Evolutionary conservation across 2,888 invertebrate genomes (phyloP).

Genomic region (Leptopterna dolabrata): DNA sequence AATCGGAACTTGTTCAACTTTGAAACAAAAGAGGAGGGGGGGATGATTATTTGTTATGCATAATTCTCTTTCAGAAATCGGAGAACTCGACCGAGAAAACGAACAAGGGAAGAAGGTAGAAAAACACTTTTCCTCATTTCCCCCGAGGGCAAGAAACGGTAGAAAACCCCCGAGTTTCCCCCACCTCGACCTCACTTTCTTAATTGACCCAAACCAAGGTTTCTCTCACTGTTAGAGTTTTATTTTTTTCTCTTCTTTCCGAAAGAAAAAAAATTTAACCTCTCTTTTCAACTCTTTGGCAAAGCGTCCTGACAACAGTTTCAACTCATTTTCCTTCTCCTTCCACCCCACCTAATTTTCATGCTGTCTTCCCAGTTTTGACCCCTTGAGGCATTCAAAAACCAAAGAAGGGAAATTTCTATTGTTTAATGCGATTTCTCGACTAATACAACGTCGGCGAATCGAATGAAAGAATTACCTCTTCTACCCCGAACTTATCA

Average conservation of each 20-base stretch:
- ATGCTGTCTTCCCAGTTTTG: neutral
- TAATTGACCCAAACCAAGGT: conserved; percentile 33
- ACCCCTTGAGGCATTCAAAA: neutral
- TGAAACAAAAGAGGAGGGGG: too few relatives aligned
- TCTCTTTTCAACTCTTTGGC: neutral
- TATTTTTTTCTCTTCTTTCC: neutral
- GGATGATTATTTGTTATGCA: too few relatives aligned
- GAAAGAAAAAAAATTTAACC: neutral
- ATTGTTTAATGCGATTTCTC: neutral
- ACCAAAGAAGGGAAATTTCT: neutral
- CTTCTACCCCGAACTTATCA: neutral
- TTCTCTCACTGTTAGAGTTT: neutral
- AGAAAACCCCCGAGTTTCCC: neutral
- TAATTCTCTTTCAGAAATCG: conserved; percentile 1
- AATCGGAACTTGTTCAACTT: too few relatives aligned
- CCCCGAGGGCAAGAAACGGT: neutral
- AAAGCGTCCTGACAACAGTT: conserved; percentile 3
- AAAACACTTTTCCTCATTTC: conserved; percentile 32
- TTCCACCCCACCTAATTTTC: neutral
- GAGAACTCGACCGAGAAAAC: conserved; percentile 20
- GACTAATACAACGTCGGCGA: neutral
- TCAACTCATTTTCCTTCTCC: conserved; percentile 17
- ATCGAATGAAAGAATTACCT: neutral
- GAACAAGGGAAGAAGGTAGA: conserved; percentile 16
- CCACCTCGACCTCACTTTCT: neutral